Evolutionary conservation across 2,888 invertebrate species (phyloP).

Genomic region (Andrena chrysosceles): DNA sequence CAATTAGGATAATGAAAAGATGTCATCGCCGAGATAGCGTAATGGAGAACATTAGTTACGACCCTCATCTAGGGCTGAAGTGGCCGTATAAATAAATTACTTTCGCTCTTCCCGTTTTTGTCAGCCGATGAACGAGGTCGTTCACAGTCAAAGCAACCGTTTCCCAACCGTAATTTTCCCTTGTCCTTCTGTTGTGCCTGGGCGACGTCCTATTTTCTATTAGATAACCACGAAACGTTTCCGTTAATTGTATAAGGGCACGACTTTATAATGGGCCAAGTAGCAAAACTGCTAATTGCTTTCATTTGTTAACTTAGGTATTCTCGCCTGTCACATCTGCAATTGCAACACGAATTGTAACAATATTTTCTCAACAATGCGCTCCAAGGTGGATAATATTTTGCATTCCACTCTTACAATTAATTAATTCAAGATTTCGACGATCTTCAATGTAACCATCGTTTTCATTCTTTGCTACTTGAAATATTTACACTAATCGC

Average conservation of each 20-base stretch:
- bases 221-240: conserved; percentile 14
- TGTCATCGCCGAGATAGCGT: conserved; percentile 45
- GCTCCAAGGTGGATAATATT: background rate
- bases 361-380: conserved; percentile 3
- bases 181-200: conserved; percentile 18
- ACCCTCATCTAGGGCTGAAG: conserved; percentile 20
- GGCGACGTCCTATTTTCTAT: conserved; percentile 14
- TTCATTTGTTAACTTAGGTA: background rate
- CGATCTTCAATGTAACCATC: background rate
- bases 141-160: conserved; percentile 41
- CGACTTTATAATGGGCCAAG: conserved; percentile 35
- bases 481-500: background rate
- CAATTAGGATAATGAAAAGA: conserved; percentile 10
- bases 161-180: conserved; percentile 32
- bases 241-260: conserved; percentile 25
- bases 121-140: conserved; percentile 44
- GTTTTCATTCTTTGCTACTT: background rate
- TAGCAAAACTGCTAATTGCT: conserved; percentile 36
- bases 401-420: background rate
- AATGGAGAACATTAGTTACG: conserved; percentile 55
- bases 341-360: conserved; percentile 24
- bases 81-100: conserved; percentile 67
- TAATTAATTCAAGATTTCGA: too few relatives aligned
- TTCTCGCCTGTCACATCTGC: background rate
- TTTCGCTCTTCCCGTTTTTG: conserved; percentile 52